phyloP scores from a whole-genome alignment of 1,140 invertebrate species.

The Monochamus saltuarius region DNA sequence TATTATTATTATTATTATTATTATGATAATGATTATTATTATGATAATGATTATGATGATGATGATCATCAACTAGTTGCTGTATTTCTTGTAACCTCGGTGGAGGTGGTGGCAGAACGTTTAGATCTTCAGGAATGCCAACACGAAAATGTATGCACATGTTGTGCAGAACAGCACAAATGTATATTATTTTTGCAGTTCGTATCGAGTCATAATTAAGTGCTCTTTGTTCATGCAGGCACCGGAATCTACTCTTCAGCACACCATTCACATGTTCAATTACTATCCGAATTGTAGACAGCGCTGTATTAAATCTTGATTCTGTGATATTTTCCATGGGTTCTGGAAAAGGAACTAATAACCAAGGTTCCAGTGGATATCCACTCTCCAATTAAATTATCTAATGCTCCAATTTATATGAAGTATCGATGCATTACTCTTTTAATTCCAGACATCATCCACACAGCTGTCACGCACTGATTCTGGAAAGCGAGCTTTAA shows the following conservation, averaged over 20 bases:
- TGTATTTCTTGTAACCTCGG: too few species aligned
- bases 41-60: too few species aligned
- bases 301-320: background rate
- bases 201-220: constrained; percentile 6
- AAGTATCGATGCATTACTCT: background rate
- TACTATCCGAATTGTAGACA: constrained; percentile 1
- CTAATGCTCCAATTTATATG: background rate
- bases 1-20: too few species aligned
- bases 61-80: too few species aligned
- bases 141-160: too few species aligned
- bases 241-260: constrained; percentile 14
- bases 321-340: background rate
- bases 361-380: constrained; percentile 12
- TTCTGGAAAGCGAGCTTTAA: constrained; percentile 10
- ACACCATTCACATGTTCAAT: constrained; percentile 15
- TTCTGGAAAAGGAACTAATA: constrained; percentile 2
- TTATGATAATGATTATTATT: too few species aligned
- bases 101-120: too few species aligned
- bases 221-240: constrained; percentile 3
- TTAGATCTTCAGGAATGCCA: too few species aligned
- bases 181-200: constrained; percentile 10
- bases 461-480: constrained; percentile 12
- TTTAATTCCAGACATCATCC: constrained; percentile 1
- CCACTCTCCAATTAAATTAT: constrained; percentile 18
- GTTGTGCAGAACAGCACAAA: background rate